Evolutionary conservation across 2,113 vertebrate genomes (phyloP).

Genomic region (Cheirogaleus medius): DNA sequence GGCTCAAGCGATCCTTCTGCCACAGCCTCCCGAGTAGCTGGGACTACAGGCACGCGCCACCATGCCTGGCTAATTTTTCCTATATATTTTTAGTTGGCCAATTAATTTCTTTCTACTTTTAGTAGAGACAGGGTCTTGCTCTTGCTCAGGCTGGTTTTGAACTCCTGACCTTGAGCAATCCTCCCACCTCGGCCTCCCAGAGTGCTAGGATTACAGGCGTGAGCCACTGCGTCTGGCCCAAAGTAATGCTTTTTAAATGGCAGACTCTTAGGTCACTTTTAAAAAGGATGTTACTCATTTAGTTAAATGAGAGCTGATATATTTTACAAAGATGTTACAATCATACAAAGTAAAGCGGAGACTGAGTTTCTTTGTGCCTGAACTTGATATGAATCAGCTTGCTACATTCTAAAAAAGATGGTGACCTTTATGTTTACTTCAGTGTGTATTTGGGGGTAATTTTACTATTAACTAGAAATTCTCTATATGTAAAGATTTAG

Average conservation of each 20-base stretch:
- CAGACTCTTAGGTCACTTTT: neutral
- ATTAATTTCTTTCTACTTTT: too few relatives aligned
- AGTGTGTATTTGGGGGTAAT: neutral
- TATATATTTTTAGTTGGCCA: too few relatives aligned
- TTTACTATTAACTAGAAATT: neutral
- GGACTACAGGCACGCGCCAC: too few relatives aligned
- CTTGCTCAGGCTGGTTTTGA: too few relatives aligned
- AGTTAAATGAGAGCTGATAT: neutral
- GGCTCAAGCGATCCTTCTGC: too few relatives aligned
- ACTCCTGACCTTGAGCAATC: too few relatives aligned
- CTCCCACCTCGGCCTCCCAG: too few relatives aligned
- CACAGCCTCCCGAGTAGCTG: too few relatives aligned
- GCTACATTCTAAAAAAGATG: neutral
- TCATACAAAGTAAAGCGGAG: neutral
- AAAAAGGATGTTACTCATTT: neutral
- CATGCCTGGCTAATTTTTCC: too few relatives aligned
- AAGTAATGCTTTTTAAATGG: neutral
- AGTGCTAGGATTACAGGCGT: too few relatives aligned
- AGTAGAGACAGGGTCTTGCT: too few relatives aligned
- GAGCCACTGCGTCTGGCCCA: neutral
- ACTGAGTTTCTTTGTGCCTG: neutral
- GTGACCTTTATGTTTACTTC: neutral
- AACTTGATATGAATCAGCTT: neutral
- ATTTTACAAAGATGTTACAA: neutral
- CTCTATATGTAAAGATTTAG: neutral